A percentile compares a stretch with the other conserved stretches of the same genome.
Evolutionary conservation across 2,797 vertebrate species (phyloP).

Genomic region (Rhynchotus rufescens): DNA sequence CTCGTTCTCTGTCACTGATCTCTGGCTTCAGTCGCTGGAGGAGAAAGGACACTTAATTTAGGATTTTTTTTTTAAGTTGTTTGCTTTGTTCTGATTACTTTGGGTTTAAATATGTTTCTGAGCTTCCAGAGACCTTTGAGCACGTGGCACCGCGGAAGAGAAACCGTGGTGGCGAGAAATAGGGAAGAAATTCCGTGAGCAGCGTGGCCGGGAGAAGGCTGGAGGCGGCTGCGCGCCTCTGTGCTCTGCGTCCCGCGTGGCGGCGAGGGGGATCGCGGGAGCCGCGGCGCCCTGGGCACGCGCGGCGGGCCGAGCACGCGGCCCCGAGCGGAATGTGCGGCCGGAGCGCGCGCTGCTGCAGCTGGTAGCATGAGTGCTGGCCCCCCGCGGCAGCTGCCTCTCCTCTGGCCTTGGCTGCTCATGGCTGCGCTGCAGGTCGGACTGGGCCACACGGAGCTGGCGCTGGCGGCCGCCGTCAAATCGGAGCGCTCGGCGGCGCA

Average conservation of each 20-base stretch:
- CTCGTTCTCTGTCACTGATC: background rate
- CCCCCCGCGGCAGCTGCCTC: constrained; percentile 91
- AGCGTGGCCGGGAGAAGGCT: background rate
- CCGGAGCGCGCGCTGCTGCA: constrained; percentile 86
- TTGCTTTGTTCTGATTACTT: background rate
- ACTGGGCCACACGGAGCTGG: constrained; percentile 87
- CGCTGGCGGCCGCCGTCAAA: constrained; percentile 83
- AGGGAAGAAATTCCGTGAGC: background rate
- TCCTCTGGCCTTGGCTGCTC: constrained; percentile 94
- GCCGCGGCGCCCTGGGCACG: constrained; percentile 42
- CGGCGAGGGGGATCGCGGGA: background rate
- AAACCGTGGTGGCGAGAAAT: background rate
- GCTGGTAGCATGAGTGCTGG: constrained; percentile 94
- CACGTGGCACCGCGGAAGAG: constrained; percentile 45
- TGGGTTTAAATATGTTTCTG: constrained; percentile 43
- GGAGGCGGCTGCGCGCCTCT: constrained; percentile 11
- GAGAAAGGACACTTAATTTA: background rate
- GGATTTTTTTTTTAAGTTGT: background rate
- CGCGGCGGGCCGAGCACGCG: constrained; percentile 59
- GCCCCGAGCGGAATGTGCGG: constrained; percentile 92
- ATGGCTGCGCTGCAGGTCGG: constrained; percentile 92
- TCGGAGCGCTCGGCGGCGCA: constrained; percentile 86
- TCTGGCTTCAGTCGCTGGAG: constrained; percentile 28
- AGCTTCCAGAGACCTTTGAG: constrained; percentile 44
- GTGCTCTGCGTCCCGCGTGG: background rate